Evolutionary conservation across 1,140 invertebrate genomes (phyloP), one percentile per base, ranked within the genome.

Genomic region (Bombus pyrosoma): DNA sequence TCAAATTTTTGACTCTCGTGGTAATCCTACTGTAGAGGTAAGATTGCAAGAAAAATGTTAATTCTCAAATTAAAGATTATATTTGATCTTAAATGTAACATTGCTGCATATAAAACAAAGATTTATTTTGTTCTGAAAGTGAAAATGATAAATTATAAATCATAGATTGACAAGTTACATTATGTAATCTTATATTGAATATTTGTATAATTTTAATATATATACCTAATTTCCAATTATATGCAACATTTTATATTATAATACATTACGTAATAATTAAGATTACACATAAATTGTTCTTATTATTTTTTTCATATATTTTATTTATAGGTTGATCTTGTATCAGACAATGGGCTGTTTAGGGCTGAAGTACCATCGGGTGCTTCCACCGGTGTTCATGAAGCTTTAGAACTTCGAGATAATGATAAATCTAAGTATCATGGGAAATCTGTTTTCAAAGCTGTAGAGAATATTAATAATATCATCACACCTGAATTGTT

Each of bases 1-100:
- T 95, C 98, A 99, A 95, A 99, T 99, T 94, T 99, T 98, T 95
- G 99, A 99, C 95, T 99, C 99, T 88, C 98, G 99, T 95, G 99
- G 99, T 86, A 99, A 99, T 94, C 99, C 99, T 86, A 99, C 99
- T 72, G 98, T 99, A 73, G 99, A 99, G 95, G 99, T 96, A 92
- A 92, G 78, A 89, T 91, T 71, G 68, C 81, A 53, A 43, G 9
- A 6, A 62, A 62, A 39, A n/a, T 62, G 3, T 62, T 53, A 53
- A 53, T n/a, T n/a, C 3, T n/a, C 10, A 34, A n/a, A 41, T 28
- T 37, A 37, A 37, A n/a, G 39, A 71, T 71, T 25, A 12, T 41
- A 28, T 41, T 25, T 13, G 37, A 25, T 37, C 28, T 22, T 22
- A 68, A 34, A 18, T 69, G 10, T 39, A 69, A 69, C 39, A 37